phyloP scores from a whole-genome alignment of 2,113 vertebrate genomes.

The Alaudala cheleensis region DNA sequence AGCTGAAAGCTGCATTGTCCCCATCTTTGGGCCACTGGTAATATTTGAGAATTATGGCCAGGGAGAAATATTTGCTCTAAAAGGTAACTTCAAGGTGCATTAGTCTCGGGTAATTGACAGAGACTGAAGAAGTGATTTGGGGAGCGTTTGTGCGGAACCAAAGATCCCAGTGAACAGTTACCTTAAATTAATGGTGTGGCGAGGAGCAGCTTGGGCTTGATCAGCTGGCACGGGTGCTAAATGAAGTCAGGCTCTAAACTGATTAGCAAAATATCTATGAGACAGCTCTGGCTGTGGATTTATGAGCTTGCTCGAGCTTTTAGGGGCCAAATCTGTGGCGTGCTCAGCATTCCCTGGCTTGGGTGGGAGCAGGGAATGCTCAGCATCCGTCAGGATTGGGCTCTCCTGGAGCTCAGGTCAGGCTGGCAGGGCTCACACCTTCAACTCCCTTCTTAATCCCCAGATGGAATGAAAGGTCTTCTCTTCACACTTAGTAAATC shows the following conservation, averaged over 20 bases:
- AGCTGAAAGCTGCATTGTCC: not conserved
- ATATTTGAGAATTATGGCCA: not conserved
- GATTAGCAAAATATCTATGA: constrained; percentile 41
- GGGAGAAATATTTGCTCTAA: constrained; percentile 4
- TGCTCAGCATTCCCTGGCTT: not conserved
- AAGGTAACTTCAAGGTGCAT: not conserved
- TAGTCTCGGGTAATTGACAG: constrained; percentile 36
- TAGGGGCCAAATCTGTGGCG: not conserved
- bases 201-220: constrained; percentile 24
- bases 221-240: constrained; percentile 16
- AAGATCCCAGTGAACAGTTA: constrained; percentile 36
- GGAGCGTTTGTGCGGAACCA: not conserved
- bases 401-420: not conserved
- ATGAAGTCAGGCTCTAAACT: constrained; percentile 36
- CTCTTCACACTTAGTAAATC: constrained; percentile 65
- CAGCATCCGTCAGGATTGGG: not conserved
- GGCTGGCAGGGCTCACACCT: constrained; percentile 13
- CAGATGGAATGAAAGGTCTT: constrained; percentile 57
- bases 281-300: constrained; percentile 4
- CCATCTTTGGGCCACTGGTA: not conserved
- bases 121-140: not conserved
- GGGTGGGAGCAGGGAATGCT: not conserved
- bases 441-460: constrained; percentile 53
- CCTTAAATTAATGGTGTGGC: constrained; percentile 32
- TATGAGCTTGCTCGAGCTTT: not conserved